Evolutionary conservation across 2,888 invertebrate species (phyloP), one percentile per base, ranked within the genome.

Genomic region (Elysia crispata): DNA sequence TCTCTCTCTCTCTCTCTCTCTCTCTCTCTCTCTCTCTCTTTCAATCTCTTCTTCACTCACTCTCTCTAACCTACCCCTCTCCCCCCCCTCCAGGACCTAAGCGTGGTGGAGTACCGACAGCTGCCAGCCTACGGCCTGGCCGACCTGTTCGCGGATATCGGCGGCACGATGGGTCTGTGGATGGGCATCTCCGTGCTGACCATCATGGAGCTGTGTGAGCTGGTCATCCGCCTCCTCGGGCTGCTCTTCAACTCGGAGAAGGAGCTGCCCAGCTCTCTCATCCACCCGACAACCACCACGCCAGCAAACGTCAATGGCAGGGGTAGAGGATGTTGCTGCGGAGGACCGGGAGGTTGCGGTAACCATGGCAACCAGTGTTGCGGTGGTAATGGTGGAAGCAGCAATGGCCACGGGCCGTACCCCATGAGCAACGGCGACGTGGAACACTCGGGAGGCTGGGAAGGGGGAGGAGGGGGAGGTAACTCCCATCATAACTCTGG

Each of bases 111-210:
- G 82, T 89, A 88, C 75, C 85, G 83, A 41, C 89, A 90, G 82
- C 87, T 87, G 82, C 87, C 88, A 6, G 88, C 87, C 18, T 90
- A 90, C 81, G 89, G 87, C 0, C 82, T 90, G 31, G 88, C 86
- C 0, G 89, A 90, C 80, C 85, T 90, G 67, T 88, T 90, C 78
- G 88, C 89, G 0, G 90, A 90, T 77, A 89, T 90, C 50, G 90
- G 90, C 6, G 90, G 90, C 0, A 90, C 90, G 1, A 82, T 90
- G 33, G 90, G 90, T 8, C 84, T 90, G 31, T 90, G 90, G 90
- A 90, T 90, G 88, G 90, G 90, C 8, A 88, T 90, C 67, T 90
- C 90, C 41, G 88, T 90, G 49, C 80, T 90, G 57, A 90, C 90
- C 11, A 87, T 89, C 50, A 88, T 89, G 88, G 90, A 90, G 81